Percentiles rank a stretch among this genome's conserved stretches.
These are phyloP conservation scores for Drosophila picticornis DNA, from an alignment of 2,888 invertebrate genomes.

Conservation along the genomic window DNA sequence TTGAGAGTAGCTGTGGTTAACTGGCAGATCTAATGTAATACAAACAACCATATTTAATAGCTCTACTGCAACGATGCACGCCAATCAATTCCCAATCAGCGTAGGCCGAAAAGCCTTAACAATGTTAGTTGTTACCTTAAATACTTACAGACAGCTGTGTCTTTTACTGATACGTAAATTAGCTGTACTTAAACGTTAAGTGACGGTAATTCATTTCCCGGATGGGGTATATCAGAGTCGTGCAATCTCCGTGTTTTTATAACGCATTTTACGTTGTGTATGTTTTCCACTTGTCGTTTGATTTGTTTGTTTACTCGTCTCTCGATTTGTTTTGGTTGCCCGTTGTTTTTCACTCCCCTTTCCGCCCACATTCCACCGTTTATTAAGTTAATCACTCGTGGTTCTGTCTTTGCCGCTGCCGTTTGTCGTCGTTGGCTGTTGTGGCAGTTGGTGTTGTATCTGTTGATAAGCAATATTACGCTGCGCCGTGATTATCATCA, in stretches of 20 bases:
- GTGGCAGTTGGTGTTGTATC: conserved; percentile 29
- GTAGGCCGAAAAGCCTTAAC: neutral
- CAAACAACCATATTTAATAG: neutral
- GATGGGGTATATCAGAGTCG: conserved; percentile 35
- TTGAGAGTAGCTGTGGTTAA: neutral
- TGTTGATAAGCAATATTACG: conserved; percentile 57
- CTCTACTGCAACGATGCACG: neutral
- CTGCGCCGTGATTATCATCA: conserved; percentile 67
- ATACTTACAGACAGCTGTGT: neutral
- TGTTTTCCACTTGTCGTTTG: conserved; percentile 46
- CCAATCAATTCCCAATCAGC: neutral
- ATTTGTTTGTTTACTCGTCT: conserved; percentile 30
- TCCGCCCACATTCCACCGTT: conserved; percentile 21
- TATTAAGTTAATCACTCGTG: conserved; percentile 61
- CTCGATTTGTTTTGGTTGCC: conserved; percentile 31
- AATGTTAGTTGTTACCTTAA: neutral
- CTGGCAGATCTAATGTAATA: too few species aligned
- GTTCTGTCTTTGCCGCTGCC: conserved; percentile 24
- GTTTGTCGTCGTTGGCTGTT: conserved; percentile 24
- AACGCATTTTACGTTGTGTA: conserved; percentile 30
- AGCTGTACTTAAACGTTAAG: neutral
- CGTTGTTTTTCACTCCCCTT: neutral
- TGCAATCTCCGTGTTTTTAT: neutral
- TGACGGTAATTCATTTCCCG: neutral
- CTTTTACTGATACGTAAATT: neutral